A percentile compares a stretch with the other conserved stretches of the same genome.
These are phyloP conservation scores for Regulus satrapa DNA, from an alignment of 2,113 vertebrate species.

Conservation along the genomic window DNA sequence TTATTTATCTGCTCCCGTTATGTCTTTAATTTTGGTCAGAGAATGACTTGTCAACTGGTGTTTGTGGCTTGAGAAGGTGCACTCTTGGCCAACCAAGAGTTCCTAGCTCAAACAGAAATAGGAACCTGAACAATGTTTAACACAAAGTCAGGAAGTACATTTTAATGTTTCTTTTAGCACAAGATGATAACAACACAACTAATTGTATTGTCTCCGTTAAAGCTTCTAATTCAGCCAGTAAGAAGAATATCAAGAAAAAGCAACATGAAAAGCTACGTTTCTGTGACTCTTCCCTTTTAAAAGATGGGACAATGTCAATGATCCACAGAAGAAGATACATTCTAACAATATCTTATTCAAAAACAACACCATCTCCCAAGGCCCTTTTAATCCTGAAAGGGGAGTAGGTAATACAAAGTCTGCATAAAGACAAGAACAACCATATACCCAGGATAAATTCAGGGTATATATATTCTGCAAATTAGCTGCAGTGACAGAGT, in stretches of 20 bases:
- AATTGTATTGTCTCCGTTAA: not conserved
- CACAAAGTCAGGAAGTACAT: not conserved
- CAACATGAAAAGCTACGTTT: not conserved
- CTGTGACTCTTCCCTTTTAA: not conserved
- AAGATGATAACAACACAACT: not conserved
- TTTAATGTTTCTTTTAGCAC: not conserved
- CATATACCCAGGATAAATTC: not conserved
- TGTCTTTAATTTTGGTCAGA: not conserved
- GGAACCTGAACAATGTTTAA: not conserved
- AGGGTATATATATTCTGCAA: not conserved
- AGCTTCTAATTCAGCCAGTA: not conserved
- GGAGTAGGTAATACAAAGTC: not conserved
- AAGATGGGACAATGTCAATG: not conserved
- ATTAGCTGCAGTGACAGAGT: not conserved
- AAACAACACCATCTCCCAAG: not conserved
- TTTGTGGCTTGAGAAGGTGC: not conserved
- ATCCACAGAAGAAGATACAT: not conserved
- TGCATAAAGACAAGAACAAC: not conserved
- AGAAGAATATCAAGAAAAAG: not conserved
- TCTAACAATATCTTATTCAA: not conserved
- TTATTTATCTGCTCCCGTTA: slow-evolving; percentile 16
- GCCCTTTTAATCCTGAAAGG: not conserved
- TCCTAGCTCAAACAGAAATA: fast-evolving
- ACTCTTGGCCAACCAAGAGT: not conserved
- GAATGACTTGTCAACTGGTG: not conserved